These are phyloP conservation scores for Brachionus calyciflorus DNA, from an alignment of 1,140 invertebrate genomes.

Conservation along the genomic window DNA sequence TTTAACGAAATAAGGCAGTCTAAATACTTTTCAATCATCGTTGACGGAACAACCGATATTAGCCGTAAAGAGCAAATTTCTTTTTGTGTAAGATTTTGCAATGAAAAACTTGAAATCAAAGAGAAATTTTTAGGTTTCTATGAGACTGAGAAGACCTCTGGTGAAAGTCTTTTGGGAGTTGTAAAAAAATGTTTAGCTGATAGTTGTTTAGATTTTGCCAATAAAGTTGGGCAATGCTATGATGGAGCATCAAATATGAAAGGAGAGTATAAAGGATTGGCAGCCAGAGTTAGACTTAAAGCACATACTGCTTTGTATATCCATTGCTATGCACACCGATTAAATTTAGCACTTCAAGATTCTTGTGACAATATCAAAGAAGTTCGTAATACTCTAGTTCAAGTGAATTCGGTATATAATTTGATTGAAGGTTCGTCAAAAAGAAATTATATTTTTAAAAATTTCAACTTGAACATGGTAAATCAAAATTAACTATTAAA, in stretches of 20 bases:
- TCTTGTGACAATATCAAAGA: background rate
- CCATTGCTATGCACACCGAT: no score
- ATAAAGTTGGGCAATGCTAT: conserved; percentile 21
- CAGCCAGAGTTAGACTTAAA: no score
- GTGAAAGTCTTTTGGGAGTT: background rate
- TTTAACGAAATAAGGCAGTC: background rate
- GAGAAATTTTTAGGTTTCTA: conserved; percentile 30
- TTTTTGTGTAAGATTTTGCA: background rate
- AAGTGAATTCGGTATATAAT: conserved; percentile 20
- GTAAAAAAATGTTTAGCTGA: background rate
- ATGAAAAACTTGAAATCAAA: background rate
- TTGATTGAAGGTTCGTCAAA: conserved; percentile 42
- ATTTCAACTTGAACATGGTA: conserved; percentile 2
- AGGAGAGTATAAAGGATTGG: background rate
- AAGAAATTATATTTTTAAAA: conserved; percentile 30
- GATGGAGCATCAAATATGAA: background rate
- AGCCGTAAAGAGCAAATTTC: conserved; percentile 4
- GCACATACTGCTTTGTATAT: no score
- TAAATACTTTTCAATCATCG: background rate
- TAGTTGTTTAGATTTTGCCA: background rate
- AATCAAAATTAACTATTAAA: conserved; percentile 16
- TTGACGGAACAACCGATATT: conserved; percentile 18
- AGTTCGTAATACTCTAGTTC: conserved; percentile 16
- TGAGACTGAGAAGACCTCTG: background rate
- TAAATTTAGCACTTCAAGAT: no score